These are phyloP conservation scores for Darevskia mixta DNA, from an alignment of 2,797 vertebrate genomes.

Conservation along the genomic window DNA sequence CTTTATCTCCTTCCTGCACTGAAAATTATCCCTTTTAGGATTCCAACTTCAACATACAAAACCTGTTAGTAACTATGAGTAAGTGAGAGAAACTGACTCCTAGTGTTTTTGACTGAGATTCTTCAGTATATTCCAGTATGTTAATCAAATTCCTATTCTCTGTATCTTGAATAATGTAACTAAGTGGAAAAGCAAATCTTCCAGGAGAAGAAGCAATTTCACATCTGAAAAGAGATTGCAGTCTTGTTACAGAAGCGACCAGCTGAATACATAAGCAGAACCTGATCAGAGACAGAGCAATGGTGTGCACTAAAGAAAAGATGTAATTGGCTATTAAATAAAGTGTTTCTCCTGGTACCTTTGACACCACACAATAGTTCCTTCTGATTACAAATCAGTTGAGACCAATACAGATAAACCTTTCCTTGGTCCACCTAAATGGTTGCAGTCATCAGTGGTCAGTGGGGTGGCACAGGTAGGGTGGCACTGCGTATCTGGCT, in stretches of 20 bases:
- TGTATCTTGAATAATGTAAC: background rate
- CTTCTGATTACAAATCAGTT: background rate
- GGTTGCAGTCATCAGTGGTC: background rate
- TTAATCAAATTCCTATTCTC: no score
- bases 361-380: no score
- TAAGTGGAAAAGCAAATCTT: background rate
- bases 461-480: no score
- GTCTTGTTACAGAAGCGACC: background rate
- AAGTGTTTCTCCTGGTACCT: background rate
- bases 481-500: no score
- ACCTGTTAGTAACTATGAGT: constrained; percentile 51
- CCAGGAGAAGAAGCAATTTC: background rate
- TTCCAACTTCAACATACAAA: constrained; percentile 45
- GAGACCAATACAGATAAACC: background rate
- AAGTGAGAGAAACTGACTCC: constrained; percentile 50
- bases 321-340: background rate
- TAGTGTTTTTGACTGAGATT: constrained; percentile 18
- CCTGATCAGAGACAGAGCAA: background rate
- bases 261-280: background rate
- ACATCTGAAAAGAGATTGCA: background rate
- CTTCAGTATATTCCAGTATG: background rate
- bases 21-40: constrained; percentile 63
- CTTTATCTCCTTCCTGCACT: constrained; percentile 41
- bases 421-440: background rate
- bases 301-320: background rate